These are phyloP conservation scores for Drepana arcuata DNA, from an alignment of 1,140 invertebrate genomes.

Conservation along the genomic window DNA sequence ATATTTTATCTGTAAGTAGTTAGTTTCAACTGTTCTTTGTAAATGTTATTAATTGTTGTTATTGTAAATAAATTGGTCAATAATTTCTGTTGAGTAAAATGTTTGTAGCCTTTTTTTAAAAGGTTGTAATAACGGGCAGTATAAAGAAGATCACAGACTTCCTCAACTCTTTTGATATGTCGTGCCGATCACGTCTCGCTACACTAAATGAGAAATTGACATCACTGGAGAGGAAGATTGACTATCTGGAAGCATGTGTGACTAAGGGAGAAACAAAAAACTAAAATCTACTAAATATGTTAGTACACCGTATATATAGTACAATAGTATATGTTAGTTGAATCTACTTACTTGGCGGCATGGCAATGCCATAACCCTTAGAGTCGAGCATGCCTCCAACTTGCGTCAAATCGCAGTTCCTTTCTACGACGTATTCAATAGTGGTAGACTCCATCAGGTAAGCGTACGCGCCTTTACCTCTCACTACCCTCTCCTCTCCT, in stretches of 20 bases:
- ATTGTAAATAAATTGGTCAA: no score
- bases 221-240: conserved; percentile 94
- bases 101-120: no score
- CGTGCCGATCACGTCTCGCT: conserved; percentile 93
- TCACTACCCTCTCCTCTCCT: conserved; percentile 87
- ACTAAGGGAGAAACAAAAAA: no score
- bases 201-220: conserved; percentile 96
- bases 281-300: no score
- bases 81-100: no score
- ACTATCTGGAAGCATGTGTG: conserved; percentile 97
- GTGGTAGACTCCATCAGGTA: conserved; percentile 96
- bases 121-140: conserved; percentile 97
- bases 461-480: conserved; percentile 89
- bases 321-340: not conserved
- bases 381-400: conserved; percentile 92
- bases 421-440: conserved; percentile 92
- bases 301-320: conserved; percentile 4
- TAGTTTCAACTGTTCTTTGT: no score
- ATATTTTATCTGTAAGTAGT: no score
- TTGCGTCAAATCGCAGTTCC: conserved; percentile 92
- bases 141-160: conserved; percentile 99
- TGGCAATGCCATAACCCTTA: conserved; percentile 95
- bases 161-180: conserved; percentile 98
- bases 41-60: no score
- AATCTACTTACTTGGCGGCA: conserved; percentile 85